A percentile compares a stretch with the other conserved stretches of the same genome.
These are phyloP conservation scores for Agrotis exclamationis DNA, from an alignment of 2,888 invertebrate genomes.

Conservation along the genomic window DNA sequence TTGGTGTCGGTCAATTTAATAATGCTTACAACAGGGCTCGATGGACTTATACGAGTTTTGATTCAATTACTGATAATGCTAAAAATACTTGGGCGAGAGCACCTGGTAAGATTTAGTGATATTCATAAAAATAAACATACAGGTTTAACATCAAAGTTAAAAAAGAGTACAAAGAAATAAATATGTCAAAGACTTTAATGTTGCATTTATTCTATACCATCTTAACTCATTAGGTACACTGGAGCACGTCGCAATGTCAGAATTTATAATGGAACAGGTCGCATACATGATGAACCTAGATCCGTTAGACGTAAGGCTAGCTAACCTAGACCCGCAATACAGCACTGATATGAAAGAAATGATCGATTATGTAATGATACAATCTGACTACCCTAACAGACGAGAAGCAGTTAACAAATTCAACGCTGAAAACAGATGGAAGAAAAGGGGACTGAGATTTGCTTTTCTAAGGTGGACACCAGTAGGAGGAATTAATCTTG, in stretches of 20 bases:
- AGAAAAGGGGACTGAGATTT: slow-evolving; percentile 90
- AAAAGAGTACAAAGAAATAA: no score
- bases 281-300: slow-evolving; percentile 89
- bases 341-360: slow-evolving; percentile 79
- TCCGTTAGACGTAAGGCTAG: slow-evolving; percentile 88
- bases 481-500: slow-evolving; percentile 86
- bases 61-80: slow-evolving; percentile 75
- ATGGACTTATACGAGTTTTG: slow-evolving; percentile 72
- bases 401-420: slow-evolving; percentile 17
- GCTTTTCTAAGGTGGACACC: slow-evolving; percentile 89
- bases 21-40: slow-evolving; percentile 72
- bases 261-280: slow-evolving; percentile 92
- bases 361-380: slow-evolving; percentile 81
- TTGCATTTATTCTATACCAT: no score
- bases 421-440: slow-evolving; percentile 64
- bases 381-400: slow-evolving; percentile 19
- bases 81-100: slow-evolving; percentile 71
- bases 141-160: no score
- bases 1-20: slow-evolving; percentile 52
- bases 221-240: slow-evolving; percentile 6
- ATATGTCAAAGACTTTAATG: no score
- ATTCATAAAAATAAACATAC: no score
- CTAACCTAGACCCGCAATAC: slow-evolving; percentile 82
- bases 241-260: slow-evolving; percentile 84
- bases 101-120: slow-evolving; percentile 1